phyloP scores from a whole-genome alignment of 2,797 vertebrate genomes.

The Arnoldichthys spilopterus region DNA sequence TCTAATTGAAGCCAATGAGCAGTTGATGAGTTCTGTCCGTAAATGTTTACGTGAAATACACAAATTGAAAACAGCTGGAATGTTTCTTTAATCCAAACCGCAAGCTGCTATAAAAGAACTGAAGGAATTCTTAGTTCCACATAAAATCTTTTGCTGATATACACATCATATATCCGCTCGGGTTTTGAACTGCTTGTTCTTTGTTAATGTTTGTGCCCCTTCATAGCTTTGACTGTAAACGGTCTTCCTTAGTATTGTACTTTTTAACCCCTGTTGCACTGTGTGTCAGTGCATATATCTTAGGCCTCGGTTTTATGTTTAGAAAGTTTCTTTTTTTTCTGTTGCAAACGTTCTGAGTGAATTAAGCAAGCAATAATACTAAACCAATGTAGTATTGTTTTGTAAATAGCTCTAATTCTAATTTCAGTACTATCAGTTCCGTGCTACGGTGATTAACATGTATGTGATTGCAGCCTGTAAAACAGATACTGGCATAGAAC shows the following conservation, averaged over 20 bases:
- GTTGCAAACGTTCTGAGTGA: constrained; percentile 2
- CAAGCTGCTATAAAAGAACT: neutral
- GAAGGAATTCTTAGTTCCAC: neutral
- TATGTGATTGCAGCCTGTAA: constrained; percentile 39
- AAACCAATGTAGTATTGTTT: constrained; percentile 57
- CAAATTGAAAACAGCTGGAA: too few relatives aligned
- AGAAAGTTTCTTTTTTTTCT: neutral
- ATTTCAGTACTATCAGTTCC: constrained; percentile 43
- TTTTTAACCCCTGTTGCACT: constrained; percentile 23
- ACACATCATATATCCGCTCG: neutral
- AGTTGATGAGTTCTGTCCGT: neutral
- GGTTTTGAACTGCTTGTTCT: neutral
- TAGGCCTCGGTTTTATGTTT: constrained; percentile 26
- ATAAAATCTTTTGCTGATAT: neutral
- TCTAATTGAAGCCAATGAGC: neutral
- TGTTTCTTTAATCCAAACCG: neutral
- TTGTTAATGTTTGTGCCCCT: neutral
- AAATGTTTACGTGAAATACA: too few relatives aligned
- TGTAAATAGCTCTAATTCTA: constrained; percentile 64
- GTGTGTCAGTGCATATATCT: constrained; percentile 4
- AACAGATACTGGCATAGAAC: constrained; percentile 11
- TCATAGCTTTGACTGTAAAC: constrained; percentile 53
- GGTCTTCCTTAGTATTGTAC: constrained; percentile 56
- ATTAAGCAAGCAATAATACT: constrained; percentile 64
- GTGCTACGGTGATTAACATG: constrained; percentile 35